Evolutionary conservation across 2,797 vertebrate genomes (phyloP), one percentile per base, ranked within the genome.

Genomic region (Prionace glauca): DNA sequence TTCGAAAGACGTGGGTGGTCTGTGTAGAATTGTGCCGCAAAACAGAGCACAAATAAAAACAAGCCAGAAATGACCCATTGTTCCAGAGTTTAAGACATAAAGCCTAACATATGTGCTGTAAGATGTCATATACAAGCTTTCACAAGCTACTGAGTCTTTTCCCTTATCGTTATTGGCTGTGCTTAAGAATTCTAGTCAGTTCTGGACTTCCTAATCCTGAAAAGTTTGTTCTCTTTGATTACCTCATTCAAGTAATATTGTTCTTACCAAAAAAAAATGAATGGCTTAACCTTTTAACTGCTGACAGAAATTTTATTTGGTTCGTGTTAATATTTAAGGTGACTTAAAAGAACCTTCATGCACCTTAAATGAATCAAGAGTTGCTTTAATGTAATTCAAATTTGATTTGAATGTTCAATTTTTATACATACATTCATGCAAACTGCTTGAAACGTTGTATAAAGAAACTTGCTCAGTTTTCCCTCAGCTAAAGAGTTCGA

Each of bases 1-100:
- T 77, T 56, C 18, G 65, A 91, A 95, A 95, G 45, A 60, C 4
- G 71, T 95, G 93, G 93, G 93, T 95, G 93, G 93, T 95, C 93
- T 95, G 71, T 77, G 9, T 41, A 95, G 69, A 74, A 45, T 72
- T 69, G 36, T 94, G 36, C 24, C 50, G 67, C 71, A 74, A 56
- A 94, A 16, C 93, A 56, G 45, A 24, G 29, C 50, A 95, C 50
- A 77, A 72, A 95, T 77, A 95, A 95, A 95, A 95, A 77, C 93
- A 56, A 77, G n/a, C 93, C 93, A 95, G 69, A 95, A 95, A 77
- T 95, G 72, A 72, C 93, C 93, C 56, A 32, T 60, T 72, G 72
- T 95, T 77, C 16, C 26, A 95, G 71, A 74, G 20, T 95, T 95
- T 74, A 77, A 95, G 45, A 18, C 71, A 60, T 77, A 77, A 95